These are phyloP conservation scores for Idaea biselata DNA, from an alignment of 2,888 invertebrate species.

Conservation along the genomic window DNA sequence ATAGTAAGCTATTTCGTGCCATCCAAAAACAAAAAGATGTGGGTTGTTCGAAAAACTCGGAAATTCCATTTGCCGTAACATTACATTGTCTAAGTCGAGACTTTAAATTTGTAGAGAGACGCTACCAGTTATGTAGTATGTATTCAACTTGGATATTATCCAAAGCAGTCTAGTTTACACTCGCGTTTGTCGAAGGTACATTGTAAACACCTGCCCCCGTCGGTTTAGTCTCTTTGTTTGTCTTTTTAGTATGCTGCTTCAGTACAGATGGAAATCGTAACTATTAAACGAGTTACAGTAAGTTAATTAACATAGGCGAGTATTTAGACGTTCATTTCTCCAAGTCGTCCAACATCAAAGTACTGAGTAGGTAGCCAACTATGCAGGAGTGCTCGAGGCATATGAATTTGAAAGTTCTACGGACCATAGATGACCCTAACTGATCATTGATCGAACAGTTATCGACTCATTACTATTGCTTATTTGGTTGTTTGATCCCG, in stretches of 20 bases:
- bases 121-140: constrained; percentile 29
- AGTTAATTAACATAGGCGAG: neutral
- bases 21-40: constrained; percentile 35
- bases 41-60: constrained; percentile 22
- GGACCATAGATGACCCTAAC: constrained; percentile 15
- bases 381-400: neutral
- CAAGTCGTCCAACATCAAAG: neutral
- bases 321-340: constrained; percentile 5
- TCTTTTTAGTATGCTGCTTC: constrained; percentile 26
- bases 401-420: constrained; percentile 4
- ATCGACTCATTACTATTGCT: neutral
- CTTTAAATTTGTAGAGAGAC: constrained; percentile 38
- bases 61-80: constrained; percentile 32
- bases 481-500: neutral
- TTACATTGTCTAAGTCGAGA: constrained; percentile 35
- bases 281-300: neutral
- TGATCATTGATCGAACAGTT: constrained; percentile 19
- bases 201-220: constrained; percentile 52
- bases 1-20: constrained; percentile 42
- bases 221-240: constrained; percentile 46
- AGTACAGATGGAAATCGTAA: constrained; percentile 9
- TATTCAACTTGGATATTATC: constrained; percentile 50
- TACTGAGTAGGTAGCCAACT: neutral
- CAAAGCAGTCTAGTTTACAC: constrained; percentile 43
- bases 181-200: constrained; percentile 45